A percentile compares a stretch with the other conserved stretches of the same genome.
These are phyloP conservation scores for Egretta garzetta DNA, from an alignment of 2,113 vertebrate species.

Conservation along the genomic window DNA sequence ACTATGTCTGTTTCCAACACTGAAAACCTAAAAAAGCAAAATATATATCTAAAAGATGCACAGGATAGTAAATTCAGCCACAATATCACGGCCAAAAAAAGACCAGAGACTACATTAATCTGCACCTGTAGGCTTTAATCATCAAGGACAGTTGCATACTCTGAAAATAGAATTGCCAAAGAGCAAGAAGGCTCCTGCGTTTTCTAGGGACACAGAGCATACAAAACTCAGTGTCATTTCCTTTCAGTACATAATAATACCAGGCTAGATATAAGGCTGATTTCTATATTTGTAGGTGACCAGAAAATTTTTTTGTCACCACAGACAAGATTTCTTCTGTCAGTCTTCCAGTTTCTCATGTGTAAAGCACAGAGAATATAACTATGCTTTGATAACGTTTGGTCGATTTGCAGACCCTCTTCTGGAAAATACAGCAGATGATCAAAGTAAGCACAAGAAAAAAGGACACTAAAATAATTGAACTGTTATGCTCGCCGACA, in stretches of 20 bases:
- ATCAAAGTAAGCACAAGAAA: not conserved
- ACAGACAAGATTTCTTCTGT: not conserved
- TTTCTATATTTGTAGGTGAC: not conserved
- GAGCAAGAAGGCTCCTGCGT: not conserved
- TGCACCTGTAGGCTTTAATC: not conserved
- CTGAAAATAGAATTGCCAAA: not conserved
- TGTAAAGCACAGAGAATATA: not conserved
- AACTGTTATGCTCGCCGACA: not conserved
- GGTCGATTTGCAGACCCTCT: not conserved
- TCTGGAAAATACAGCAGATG: not conserved
- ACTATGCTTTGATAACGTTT: not conserved
- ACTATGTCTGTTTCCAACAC: constrained; percentile 69
- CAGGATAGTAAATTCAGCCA: constrained; percentile 28
- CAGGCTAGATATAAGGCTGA: not conserved
- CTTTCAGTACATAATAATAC: not conserved
- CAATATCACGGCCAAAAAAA: not conserved
- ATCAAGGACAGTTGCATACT: not conserved
- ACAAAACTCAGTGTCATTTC: not conserved
- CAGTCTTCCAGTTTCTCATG: not conserved
- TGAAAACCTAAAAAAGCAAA: constrained; percentile 63
- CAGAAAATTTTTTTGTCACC: not conserved
- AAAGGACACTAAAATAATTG: not conserved
- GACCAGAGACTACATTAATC: not conserved
- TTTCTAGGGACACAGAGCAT: not conserved
- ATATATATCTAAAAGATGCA: constrained; percentile 45